Base-by-base conservation (phyloP, 2,888 invertebrate genomes). In the Lampropteryx suffumata region DNA sequence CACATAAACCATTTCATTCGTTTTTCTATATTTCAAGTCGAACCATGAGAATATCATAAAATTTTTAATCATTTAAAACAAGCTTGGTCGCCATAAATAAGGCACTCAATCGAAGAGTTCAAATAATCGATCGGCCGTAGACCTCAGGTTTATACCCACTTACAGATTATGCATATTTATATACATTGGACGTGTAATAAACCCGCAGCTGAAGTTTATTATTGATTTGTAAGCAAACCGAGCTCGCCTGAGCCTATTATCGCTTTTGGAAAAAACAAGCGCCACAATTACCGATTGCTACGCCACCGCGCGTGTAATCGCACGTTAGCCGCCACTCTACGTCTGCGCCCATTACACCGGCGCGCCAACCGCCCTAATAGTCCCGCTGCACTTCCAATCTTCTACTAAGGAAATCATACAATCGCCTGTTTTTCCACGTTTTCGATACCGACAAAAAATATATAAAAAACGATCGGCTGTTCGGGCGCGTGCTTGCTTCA, bases 1-100 rank as follows among this genome's bases (percentile, higher is more conserved):
- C 52, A 36, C 57, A 59, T 59, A 62, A 62, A 62, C 50, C 52
- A 59, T 59, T 59, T 57, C 52, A 54, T 57, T 55, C 57, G 42
- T 54, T 59, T 59, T 57, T 56, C 57, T 56, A 62, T 62, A 58
- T 58, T 59, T 59, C 59, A 44, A 58, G 40, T 50, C 47, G 53
- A 59, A 55, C 32, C 37, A 50, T 60, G 60, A 59, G 59, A 62
- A 61, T 55, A 54, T 59, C 57, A 52, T 60, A 61, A 62, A 62
- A 62, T 56, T 55, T 62, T 60, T 59, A 61, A 64, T 62, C 56
- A 62, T 62, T 62, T 58, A 57, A 62, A 62, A 62, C 62, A 62
- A 59, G 62, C 62, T 59, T 52, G 48, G 57, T 62, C 57, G 57
- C 56, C 57, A 62, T 62, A 62, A 62, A 62, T 59, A 62, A 62